Percentiles rank a stretch among this genome's conserved stretches.
phyloP scores from a whole-genome alignment of 2,888 invertebrate genomes.

The Fabriciana adippe region DNA sequence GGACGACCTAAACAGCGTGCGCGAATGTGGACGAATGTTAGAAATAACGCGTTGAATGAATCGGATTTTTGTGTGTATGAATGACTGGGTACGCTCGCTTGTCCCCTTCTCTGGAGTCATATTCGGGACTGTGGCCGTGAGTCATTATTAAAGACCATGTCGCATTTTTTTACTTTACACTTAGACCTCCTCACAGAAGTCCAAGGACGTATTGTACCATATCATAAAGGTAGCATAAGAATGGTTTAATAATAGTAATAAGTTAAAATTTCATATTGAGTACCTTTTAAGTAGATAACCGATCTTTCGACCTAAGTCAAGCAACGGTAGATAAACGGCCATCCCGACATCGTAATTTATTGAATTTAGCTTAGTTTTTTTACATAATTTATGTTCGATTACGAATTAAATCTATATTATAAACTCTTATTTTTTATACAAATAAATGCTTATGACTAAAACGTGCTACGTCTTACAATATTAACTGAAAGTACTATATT shows the following conservation, averaged over 20 bases:
- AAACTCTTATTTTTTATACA: constrained; percentile 67
- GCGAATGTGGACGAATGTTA: constrained; percentile 71
- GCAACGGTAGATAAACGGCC: constrained; percentile 80
- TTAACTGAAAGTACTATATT: constrained; percentile 58
- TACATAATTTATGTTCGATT: constrained; percentile 72
- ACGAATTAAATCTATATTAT: constrained; percentile 74
- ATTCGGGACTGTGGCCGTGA: constrained; percentile 75
- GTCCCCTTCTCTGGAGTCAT: constrained; percentile 76
- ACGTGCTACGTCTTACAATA: constrained; percentile 61
- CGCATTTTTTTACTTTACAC: constrained; percentile 79
- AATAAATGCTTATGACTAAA: constrained; percentile 65
- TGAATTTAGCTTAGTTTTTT: constrained; percentile 67
- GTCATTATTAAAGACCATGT: constrained; percentile 77
- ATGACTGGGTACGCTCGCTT: constrained; percentile 73
- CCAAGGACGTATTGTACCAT: constrained; percentile 78
- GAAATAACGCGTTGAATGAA: constrained; percentile 49
- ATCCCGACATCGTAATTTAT: constrained; percentile 82
- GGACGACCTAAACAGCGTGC: constrained; percentile 77
- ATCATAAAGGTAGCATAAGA: constrained; percentile 75
- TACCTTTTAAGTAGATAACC: constrained; percentile 81
- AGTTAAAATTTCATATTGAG: constrained; percentile 76
- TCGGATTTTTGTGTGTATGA: constrained; percentile 49
- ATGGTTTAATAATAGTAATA: constrained; percentile 76
- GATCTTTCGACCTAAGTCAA: constrained; percentile 82
- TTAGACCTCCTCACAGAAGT: constrained; percentile 65